Evolutionary conservation across 2,797 vertebrate species (phyloP).

Genomic region (Sarcophilus harrisii): DNA sequence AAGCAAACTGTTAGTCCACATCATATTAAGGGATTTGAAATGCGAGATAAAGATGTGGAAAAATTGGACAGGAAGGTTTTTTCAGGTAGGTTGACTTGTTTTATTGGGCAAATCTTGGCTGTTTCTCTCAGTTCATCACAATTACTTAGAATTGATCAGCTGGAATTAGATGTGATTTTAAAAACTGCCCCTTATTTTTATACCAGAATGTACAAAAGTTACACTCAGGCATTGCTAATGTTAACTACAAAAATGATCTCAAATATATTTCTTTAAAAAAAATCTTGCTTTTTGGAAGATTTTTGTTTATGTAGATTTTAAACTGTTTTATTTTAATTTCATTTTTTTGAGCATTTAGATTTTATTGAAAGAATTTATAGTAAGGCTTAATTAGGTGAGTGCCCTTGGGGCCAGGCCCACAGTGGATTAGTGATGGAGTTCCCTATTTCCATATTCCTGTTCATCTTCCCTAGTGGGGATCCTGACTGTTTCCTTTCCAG

Average conservation of each 20-base stretch:
- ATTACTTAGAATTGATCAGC: neutral
- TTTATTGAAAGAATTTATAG: neutral
- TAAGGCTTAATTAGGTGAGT: neutral
- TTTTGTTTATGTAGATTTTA: neutral
- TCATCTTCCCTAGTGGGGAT: neutral
- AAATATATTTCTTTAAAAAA: neutral
- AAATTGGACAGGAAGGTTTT: slow-evolving; percentile 69
- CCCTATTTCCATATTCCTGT: neutral
- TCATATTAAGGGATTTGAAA: slow-evolving; percentile 59
- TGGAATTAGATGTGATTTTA: neutral
- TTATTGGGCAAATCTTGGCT: slow-evolving; percentile 37
- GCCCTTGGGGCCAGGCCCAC: neutral
- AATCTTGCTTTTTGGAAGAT: neutral
- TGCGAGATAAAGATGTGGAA: slow-evolving; percentile 60
- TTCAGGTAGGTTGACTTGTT: slow-evolving; percentile 74
- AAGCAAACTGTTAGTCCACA: slow-evolving; percentile 18
- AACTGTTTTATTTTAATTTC: neutral
- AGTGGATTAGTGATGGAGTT: neutral
- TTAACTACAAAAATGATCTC: neutral
- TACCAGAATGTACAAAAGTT: rapidly evolving
- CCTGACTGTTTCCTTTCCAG: neutral
- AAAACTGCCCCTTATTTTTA: neutral
- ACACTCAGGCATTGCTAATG: neutral
- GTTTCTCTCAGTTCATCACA: neutral
- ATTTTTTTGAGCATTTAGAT: neutral